phyloP scores from a whole-genome alignment of 2,797 vertebrate genomes.

The Antrozous pallidus region DNA sequence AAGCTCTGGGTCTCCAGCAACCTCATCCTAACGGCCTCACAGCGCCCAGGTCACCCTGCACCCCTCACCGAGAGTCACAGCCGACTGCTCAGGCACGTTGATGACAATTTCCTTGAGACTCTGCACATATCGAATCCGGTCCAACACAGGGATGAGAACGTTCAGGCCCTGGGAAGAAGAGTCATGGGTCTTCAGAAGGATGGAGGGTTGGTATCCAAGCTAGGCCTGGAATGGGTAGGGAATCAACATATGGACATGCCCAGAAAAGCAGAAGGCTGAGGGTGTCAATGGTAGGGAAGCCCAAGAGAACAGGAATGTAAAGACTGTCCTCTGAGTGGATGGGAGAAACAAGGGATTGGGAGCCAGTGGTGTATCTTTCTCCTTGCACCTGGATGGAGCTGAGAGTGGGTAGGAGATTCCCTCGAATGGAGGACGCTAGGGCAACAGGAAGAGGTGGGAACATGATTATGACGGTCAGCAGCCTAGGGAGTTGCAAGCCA shows the following conservation, averaged over 20 bases:
- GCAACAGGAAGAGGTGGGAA: background rate
- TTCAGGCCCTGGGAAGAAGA: conserved; percentile 91
- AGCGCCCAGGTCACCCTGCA: background rate
- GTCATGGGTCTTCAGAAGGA: conserved; percentile 48
- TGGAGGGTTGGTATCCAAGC: background rate
- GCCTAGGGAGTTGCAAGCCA: background rate
- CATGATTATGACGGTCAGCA: background rate
- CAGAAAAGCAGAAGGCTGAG: background rate
- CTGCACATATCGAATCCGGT: conserved; percentile 93
- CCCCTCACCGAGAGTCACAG: conserved; percentile 91
- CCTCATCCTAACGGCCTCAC: background rate
- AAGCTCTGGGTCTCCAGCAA: conserved; percentile 15
- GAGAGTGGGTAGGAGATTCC: background rate
- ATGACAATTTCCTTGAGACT: conserved; percentile 99
- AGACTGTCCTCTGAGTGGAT: background rate
- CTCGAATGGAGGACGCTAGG: background rate
- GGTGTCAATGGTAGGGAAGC: background rate
- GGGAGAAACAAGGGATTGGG: background rate
- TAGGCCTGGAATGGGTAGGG: background rate
- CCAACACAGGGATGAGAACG: conserved; percentile 93
- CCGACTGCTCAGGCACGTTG: conserved; percentile 96
- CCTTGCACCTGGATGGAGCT: background rate
- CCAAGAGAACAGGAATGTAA: background rate
- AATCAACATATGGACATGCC: background rate
- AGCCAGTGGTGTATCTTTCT: background rate